Percentiles rank a stretch among this genome's conserved stretches.
phyloP scores from a whole-genome alignment of 2,888 invertebrate genomes.

The Caenorhabditis afra region DNA sequence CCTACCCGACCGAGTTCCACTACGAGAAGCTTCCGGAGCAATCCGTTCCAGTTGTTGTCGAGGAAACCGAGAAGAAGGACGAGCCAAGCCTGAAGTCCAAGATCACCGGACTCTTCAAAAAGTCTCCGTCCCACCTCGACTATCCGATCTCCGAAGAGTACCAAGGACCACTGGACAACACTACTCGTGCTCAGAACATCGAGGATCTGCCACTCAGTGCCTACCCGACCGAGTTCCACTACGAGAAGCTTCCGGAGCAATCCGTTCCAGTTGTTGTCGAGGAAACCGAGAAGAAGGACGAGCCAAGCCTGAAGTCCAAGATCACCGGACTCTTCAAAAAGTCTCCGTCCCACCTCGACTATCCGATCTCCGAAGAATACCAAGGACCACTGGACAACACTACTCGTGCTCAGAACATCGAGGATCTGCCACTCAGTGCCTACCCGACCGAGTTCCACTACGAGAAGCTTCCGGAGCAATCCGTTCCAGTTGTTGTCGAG shows the following conservation, averaged over 20 bases:
- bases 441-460: constrained; percentile 23
- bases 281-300: constrained; percentile 40
- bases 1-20: constrained; percentile 63
- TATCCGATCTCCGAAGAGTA: constrained; percentile 45
- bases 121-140: constrained; percentile 46
- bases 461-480: constrained; percentile 24
- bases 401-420: constrained; percentile 15
- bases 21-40: constrained; percentile 26
- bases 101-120: constrained; percentile 59
- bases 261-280: constrained; percentile 19
- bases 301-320: constrained; percentile 28
- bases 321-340: constrained; percentile 47
- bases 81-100: constrained; percentile 30
- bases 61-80: constrained; percentile 41
- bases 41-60: constrained; percentile 11
- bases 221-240: constrained; percentile 35
- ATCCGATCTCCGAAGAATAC: constrained; percentile 22
- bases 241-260: constrained; percentile 34
- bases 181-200: constrained; percentile 30
- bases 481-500: constrained; percentile 10
- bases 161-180: constrained; percentile 36
- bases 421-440: constrained; percentile 12
- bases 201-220: constrained; percentile 32
- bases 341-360: constrained; percentile 26
- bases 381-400: constrained; percentile 23